Evolutionary conservation across 1,140 invertebrate genomes (phyloP).

Genomic region (Helicoverpa armigera): DNA sequence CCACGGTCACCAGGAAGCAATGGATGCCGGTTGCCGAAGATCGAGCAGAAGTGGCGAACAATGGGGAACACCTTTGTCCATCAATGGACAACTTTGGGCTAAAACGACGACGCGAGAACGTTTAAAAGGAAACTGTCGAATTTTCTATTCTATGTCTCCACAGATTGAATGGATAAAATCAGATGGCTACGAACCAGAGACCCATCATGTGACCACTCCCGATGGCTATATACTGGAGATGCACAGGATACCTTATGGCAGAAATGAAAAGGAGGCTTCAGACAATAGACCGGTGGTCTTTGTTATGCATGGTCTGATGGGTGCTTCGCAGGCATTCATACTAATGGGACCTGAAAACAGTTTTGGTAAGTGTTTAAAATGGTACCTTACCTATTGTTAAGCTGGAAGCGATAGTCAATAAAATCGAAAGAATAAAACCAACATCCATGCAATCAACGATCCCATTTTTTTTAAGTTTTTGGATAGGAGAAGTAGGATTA

Average conservation of each 20-base stretch:
- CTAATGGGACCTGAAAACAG: conserved; percentile 59
- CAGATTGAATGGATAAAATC: conserved; percentile 73
- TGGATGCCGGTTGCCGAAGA: no score
- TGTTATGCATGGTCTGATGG: conserved; percentile 89
- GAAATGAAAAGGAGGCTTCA: neutral
- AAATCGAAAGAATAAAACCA: no score
- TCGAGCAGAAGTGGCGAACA: no score
- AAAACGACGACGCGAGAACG: neutral
- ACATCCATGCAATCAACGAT: no score
- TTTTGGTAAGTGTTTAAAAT: conserved; percentile 62
- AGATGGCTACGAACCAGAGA: conserved; percentile 88
- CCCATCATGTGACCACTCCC: conserved; percentile 83
- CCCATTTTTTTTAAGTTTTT: no score
- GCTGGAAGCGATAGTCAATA: no score
- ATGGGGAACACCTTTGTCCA: no score
- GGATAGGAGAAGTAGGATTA: no score
- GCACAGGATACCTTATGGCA: conserved; percentile 86
- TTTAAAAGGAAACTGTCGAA: neutral
- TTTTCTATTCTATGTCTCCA: neutral
- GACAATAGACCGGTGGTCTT: conserved; percentile 83
- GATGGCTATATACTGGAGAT: conserved; percentile 88
- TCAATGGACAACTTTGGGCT: no score
- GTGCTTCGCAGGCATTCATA: conserved; percentile 88
- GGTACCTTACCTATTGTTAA: no score
- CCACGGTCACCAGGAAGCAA: no score